These are phyloP conservation scores for Tenebrosternarchus preto DNA, from an alignment of 2,113 vertebrate genomes.

Conservation along the genomic window DNA sequence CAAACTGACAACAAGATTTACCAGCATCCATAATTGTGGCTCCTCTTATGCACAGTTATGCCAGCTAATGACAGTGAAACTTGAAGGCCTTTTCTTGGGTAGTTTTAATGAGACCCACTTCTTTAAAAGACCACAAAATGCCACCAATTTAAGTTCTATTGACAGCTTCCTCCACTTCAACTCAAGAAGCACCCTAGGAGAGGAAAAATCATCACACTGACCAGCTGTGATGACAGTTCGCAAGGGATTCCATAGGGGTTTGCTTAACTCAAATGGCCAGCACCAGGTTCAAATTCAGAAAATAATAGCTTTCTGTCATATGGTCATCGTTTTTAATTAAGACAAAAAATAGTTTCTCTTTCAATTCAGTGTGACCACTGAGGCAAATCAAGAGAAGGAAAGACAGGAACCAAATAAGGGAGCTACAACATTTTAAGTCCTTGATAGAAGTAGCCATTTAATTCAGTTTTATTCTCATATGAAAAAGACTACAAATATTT, in stretches of 20 bases:
- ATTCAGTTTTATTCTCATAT: background rate
- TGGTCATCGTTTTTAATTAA: slow-evolving; percentile 95
- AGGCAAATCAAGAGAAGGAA: slow-evolving; percentile 40
- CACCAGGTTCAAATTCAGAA: slow-evolving; percentile 92
- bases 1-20: slow-evolving; percentile 98
- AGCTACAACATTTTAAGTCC: slow-evolving; percentile 45
- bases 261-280: slow-evolving; percentile 81
- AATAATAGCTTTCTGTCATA: slow-evolving; percentile 90
- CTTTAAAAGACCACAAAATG: slow-evolving; percentile 91
- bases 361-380: slow-evolving; percentile 34
- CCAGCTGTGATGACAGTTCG: slow-evolving; percentile 90
- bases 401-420: background rate
- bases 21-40: slow-evolving; percentile 95
- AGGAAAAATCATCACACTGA: slow-evolving; percentile 82
- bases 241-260: slow-evolving; percentile 89
- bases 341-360: slow-evolving; percentile 64
- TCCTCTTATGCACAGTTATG: slow-evolving; percentile 90
- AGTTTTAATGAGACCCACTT: slow-evolving; percentile 95
- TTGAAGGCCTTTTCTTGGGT: slow-evolving; percentile 78
- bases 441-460: slow-evolving; percentile 47
- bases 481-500: background rate
- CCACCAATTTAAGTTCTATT: slow-evolving; percentile 93
- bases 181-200: slow-evolving; percentile 87
- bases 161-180: slow-evolving; percentile 92
- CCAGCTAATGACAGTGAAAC: slow-evolving; percentile 91